These are phyloP conservation scores for Plestiodon gilberti DNA, from an alignment of 2,113 vertebrate species.

Conservation along the genomic window DNA sequence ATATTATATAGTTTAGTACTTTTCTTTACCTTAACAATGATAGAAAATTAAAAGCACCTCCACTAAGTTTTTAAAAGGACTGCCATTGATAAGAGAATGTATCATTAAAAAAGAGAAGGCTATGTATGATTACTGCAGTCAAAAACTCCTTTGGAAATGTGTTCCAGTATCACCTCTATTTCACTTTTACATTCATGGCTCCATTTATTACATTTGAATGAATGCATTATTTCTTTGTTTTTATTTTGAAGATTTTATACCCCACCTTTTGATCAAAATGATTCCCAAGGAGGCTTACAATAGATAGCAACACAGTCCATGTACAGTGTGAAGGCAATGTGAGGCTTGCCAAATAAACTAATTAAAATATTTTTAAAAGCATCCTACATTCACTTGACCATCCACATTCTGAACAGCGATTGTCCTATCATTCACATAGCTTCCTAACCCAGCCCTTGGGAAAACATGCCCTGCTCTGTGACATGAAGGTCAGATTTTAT, in stretches of 20 bases:
- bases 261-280: too few species aligned
- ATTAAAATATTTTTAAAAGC: neutral
- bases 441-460: neutral
- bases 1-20: neutral
- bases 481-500: constrained; percentile 1
- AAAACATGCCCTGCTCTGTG: neutral
- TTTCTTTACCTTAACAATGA: neutral
- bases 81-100: neutral
- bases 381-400: neutral
- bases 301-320: neutral
- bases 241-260: too few species aligned
- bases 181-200: neutral
- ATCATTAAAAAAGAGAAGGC: neutral
- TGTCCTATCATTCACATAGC: neutral
- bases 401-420: neutral
- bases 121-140: neutral
- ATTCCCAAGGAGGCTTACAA: too few species aligned
- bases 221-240: neutral
- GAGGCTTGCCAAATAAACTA: neutral
- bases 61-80: neutral
- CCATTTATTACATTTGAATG: neutral
- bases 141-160: too few species aligned
- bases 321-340: neutral
- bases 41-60: neutral
- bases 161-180: neutral